phyloP scores from a whole-genome alignment of 2,888 invertebrate genomes.

The Theodoxus fluviatilis region DNA sequence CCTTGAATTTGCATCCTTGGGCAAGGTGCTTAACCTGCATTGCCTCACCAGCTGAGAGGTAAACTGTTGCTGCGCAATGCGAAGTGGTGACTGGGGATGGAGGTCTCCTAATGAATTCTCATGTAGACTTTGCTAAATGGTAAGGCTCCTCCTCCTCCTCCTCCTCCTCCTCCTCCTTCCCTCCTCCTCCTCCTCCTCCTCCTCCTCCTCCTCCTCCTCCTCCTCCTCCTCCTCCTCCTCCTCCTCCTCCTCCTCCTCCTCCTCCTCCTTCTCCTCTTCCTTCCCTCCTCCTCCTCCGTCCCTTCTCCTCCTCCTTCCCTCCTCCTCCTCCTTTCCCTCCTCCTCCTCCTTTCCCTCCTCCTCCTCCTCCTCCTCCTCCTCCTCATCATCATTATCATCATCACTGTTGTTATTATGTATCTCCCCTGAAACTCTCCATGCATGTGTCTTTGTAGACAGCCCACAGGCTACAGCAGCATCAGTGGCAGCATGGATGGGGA shows the following conservation, averaged over 20 bases:
- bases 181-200: neutral
- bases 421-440: too few relatives aligned
- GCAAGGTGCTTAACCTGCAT: too few relatives aligned
- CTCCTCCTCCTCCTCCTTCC: conserved; percentile 6
- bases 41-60: too few relatives aligned
- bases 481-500: too few relatives aligned
- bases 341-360: neutral
- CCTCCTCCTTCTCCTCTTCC: neutral
- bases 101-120: too few relatives aligned
- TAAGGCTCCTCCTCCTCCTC: conserved; percentile 3
- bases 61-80: too few relatives aligned
- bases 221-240: neutral
- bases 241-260: neutral
- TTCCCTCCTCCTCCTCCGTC: neutral
- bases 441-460: too few relatives aligned
- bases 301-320: neutral
- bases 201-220: neutral
- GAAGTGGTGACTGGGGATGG: too few relatives aligned
- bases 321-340: neutral
- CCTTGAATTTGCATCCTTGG: too few relatives aligned
- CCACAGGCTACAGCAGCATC: too few relatives aligned
- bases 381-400: neutral
- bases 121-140: neutral
- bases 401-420: neutral
- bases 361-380: conserved; percentile 9